A percentile compares a stretch with the other conserved stretches of the same genome.
Evolutionary conservation across 2,113 vertebrate species (phyloP).

Genomic region (Cisticola juncidis): DNA sequence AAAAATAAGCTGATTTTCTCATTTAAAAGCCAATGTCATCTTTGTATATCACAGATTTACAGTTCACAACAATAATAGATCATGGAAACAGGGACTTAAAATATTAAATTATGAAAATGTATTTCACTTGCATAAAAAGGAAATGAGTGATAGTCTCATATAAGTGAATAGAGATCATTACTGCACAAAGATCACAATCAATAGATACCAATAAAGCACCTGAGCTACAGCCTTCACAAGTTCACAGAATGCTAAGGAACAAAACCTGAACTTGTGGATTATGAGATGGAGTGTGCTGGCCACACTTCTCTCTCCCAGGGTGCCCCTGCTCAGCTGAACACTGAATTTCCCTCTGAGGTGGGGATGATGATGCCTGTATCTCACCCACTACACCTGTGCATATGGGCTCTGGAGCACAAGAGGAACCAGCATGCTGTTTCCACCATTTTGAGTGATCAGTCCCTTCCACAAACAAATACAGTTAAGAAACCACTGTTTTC

Average conservation of each 20-base stretch:
- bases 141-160: neutral
- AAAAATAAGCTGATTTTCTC: neutral
- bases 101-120: slow-evolving; percentile 26
- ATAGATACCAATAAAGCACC: neutral
- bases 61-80: neutral
- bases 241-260: neutral
- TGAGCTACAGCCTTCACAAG: neutral
- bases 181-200: neutral
- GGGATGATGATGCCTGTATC: neutral
- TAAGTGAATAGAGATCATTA: neutral
- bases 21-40: neutral
- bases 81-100: neutral
- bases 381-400: neutral
- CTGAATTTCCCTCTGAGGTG: neutral
- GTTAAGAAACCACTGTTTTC: rapidly evolving
- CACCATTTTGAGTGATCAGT: neutral
- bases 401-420: neutral
- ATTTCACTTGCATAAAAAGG: neutral
- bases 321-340: neutral
- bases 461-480: neutral
- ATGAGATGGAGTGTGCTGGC: neutral
- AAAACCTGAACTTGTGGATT: neutral
- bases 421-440: neutral
- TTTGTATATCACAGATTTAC: neutral
- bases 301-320: neutral